Percentiles rank a stretch among this genome's conserved stretches.
These are phyloP conservation scores for Neocloeon triangulifer DNA, from an alignment of 1,140 invertebrate genomes.

Conservation along the genomic window DNA sequence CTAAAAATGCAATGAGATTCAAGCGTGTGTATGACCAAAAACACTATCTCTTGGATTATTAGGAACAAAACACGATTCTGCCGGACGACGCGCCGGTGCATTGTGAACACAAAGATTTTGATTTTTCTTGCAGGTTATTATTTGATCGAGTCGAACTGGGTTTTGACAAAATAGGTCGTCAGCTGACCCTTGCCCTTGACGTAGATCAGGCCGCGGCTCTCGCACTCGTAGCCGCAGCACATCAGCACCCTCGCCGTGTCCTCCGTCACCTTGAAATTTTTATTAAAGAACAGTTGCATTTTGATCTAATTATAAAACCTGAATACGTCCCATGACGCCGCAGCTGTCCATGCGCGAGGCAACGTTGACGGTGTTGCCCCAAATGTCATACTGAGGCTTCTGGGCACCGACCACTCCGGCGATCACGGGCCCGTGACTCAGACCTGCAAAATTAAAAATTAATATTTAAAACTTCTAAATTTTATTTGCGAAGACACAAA, in stretches of 20 bases:
- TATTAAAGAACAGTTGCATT: background rate
- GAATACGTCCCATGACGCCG: constrained; percentile 64
- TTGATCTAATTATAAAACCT: no score
- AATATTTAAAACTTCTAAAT: background rate
- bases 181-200: constrained; percentile 90
- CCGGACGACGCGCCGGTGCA: no score
- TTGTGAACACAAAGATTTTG: no score
- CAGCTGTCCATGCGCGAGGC: constrained; percentile 91
- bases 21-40: no score
- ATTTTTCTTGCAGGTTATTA: no score
- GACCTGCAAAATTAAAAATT: constrained; percentile 27
- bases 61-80: no score
- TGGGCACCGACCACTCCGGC: constrained; percentile 84
- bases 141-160: constrained; percentile 41
- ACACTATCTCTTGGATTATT: no score
- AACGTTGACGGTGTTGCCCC: constrained; percentile 96
- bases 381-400: constrained; percentile 95
- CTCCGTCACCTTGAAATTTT: constrained; percentile 39
- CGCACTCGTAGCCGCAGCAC: constrained; percentile 58
- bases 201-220: constrained; percentile 66
- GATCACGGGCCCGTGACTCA: constrained; percentile 88
- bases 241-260: constrained; percentile 72
- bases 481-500: constrained; percentile 1
- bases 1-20: no score
- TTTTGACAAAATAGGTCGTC: constrained; percentile 77